Conservation (phyloP, 2,888 invertebrate species). For the Hydropsyche betteni region DNA sequence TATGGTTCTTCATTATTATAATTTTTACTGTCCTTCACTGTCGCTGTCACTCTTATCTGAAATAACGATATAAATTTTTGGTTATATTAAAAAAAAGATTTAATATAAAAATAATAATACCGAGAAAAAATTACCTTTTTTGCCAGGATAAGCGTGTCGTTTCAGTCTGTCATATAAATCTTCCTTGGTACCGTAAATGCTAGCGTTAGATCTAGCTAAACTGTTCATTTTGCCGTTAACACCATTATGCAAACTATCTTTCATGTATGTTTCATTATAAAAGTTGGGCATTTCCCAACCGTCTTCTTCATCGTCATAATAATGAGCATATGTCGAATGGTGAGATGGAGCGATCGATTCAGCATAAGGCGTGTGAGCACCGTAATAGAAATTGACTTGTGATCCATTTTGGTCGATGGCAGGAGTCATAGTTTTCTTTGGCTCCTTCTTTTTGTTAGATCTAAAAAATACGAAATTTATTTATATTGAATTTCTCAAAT, state of each 20-base stretch:
- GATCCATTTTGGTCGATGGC: slow-evolving; percentile 92
- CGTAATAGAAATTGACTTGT: slow-evolving; percentile 96
- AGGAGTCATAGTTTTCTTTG: slow-evolving; percentile 89
- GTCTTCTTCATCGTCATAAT: slow-evolving; percentile 95
- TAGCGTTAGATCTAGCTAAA: slow-evolving; percentile 90
- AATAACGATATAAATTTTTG: slow-evolving; percentile 56
- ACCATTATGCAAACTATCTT: slow-evolving; percentile 88
- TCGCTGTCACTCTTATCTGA: slow-evolving; percentile 94
- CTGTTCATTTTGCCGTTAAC: slow-evolving; percentile 91
- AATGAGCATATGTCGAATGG: slow-evolving; percentile 94
- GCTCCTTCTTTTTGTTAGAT: slow-evolving; percentile 87
- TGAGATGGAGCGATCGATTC: slow-evolving; percentile 95
- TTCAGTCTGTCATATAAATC: slow-evolving; percentile 95
- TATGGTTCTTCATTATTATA: slow-evolving; percentile 4
- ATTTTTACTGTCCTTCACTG: slow-evolving; percentile 86
- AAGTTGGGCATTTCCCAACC: slow-evolving; percentile 99
- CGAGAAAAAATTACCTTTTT: slow-evolving; percentile 78
- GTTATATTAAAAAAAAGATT: slow-evolving; percentile 13
- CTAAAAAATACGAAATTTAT: slow-evolving; percentile 58
- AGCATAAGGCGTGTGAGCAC: slow-evolving; percentile 93
- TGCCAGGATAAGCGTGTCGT: slow-evolving; percentile 93
- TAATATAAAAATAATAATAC: not conserved
- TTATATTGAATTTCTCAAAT: not conserved
- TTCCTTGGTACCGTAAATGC: slow-evolving; percentile 94
- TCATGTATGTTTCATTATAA: slow-evolving; percentile 96